These are phyloP conservation scores for Folsomia candida DNA, from an alignment of 2,888 invertebrate genomes.

Conservation along the genomic window DNA sequence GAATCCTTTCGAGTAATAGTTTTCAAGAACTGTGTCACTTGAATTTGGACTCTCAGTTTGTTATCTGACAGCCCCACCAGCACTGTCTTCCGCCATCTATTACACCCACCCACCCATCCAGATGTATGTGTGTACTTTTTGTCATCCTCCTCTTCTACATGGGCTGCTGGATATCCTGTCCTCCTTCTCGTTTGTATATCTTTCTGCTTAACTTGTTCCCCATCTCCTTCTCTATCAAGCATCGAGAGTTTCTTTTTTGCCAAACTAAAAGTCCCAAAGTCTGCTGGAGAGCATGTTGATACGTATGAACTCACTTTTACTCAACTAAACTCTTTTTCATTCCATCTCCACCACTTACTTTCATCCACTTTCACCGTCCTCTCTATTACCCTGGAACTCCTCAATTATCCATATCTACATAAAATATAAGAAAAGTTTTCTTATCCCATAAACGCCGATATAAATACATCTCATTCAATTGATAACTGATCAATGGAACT, in stretches of 20 bases:
- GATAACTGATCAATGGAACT: neutral
- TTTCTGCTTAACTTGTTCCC: neutral
- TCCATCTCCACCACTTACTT: conserved; percentile 1
- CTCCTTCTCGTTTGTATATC: neutral
- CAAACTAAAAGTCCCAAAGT: neutral
- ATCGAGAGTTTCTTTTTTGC: neutral
- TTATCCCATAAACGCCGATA: neutral
- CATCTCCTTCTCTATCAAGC: neutral
- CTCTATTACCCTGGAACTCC: neutral
- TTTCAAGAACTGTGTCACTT: conserved; percentile 47
- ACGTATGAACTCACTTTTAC: conserved; percentile 9
- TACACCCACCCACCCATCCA: too few relatives aligned
- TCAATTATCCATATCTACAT: neutral
- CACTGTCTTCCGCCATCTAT: neutral
- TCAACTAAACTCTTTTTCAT: conserved; percentile 13
- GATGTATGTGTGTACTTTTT: neutral
- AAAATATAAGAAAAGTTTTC: neutral
- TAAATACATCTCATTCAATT: neutral
- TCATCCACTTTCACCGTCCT: conserved; percentile 10
- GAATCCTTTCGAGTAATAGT: conserved; percentile 45
- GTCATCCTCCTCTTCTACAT: neutral
- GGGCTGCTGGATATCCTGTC: too few relatives aligned
- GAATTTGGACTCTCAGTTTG: conserved; percentile 44
- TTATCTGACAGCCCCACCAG: conserved; percentile 30
- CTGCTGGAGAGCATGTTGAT: neutral